Percentiles rank a stretch among this genome's conserved stretches.
These are phyloP conservation scores for Smutsia gigantea DNA, from an alignment of 2,797 vertebrate species.

Conservation along the genomic window DNA sequence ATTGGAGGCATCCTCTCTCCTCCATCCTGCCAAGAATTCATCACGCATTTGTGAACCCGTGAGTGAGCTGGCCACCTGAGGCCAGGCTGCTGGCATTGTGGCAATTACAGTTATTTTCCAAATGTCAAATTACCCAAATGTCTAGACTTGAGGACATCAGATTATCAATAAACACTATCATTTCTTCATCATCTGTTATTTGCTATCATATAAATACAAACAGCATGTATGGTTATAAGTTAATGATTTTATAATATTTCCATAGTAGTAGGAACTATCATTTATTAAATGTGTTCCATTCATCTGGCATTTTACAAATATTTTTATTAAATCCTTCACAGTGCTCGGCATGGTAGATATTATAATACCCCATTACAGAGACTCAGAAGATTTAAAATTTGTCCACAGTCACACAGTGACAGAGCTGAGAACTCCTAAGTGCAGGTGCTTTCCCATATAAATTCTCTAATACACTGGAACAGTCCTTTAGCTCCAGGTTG, in stretches of 20 bases:
- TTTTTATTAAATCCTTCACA: neutral
- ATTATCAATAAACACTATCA: neutral
- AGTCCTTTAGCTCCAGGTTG: neutral
- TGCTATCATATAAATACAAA: neutral
- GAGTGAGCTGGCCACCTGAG: neutral
- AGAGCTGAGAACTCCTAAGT: neutral
- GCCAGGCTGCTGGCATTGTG: neutral
- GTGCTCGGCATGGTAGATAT: neutral
- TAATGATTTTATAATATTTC: neutral
- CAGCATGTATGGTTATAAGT: neutral
- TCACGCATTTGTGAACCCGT: neutral
- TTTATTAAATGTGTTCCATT: neutral
- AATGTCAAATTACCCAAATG: neutral
- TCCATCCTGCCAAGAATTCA: neutral
- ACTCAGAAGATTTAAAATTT: neutral
- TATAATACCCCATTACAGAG: neutral
- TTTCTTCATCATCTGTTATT: neutral
- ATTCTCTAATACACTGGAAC: neutral
- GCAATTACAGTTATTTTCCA: neutral
- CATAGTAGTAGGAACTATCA: neutral
- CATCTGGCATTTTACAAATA: neutral
- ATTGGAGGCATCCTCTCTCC: neutral
- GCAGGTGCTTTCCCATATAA: neutral
- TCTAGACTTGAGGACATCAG: neutral
- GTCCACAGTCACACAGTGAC: neutral